Base-by-base conservation (phyloP, 2,113 vertebrate genomes). In the Rhinolophus sinicus region DNA sequence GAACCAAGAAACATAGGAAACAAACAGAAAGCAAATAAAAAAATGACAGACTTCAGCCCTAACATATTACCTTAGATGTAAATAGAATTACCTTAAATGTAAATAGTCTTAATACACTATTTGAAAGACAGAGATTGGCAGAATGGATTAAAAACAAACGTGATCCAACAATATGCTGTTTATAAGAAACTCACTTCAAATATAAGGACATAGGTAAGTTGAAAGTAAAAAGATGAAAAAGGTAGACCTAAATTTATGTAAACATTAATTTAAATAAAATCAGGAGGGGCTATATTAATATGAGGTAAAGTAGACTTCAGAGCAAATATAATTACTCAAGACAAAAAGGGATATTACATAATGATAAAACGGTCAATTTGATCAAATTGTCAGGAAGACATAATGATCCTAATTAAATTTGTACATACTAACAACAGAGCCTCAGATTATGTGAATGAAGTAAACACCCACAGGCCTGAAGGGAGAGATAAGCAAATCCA, bases 121-220 rank as follows among this genome's bases (percentile, higher is more conserved):
- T 83, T 83, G 83, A 92, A 90, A 90, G 24, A 44, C 30, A 30
- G 44, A 75, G 67, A 92, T 80, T 80, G 65, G 15, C 38, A 60
- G 19, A 33, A 24, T 78, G 38, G 24, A 50, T 69, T 87, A 78
- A 58, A 78, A 85, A 44, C 50, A 38, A 64, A 54, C 28, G 52
- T 40, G n/a, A 88, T 28, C 14, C 56, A 88, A 70, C 8, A 60
- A 38, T 33, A 78, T 16, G 9, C 16, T 60, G 22, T 70, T 44
- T 87, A 52, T 13, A 88, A 75, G 58, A 73, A 82, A 75, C 85
- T 88, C 44, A 88, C 44, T 88, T 82, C 26, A 94, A 73, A 62
- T 64, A 65, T 4, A 40, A 73, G 10, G 26, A 65, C 40, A 64
- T 33, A 52, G 21, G 35, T 65, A 64, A 24, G 30, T 3, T 52